A percentile compares a stretch with the other conserved stretches of the same genome.
Conservation (phyloP, 1,140 invertebrate genomes). For the Sipha flava region DNA sequence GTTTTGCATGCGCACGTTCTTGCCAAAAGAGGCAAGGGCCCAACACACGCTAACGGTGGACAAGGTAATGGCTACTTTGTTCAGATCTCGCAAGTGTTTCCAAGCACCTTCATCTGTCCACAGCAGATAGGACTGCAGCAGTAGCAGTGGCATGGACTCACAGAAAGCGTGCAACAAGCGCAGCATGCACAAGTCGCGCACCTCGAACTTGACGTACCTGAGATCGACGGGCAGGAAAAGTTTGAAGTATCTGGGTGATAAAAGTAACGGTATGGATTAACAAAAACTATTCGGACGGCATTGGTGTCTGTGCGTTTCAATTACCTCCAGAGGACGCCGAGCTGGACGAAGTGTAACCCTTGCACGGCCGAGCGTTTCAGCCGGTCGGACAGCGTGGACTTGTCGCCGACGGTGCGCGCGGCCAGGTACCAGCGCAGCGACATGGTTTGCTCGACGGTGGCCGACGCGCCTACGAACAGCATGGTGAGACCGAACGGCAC, state of each 20-base stretch:
- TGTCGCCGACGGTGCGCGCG: background rate
- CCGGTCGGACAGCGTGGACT: background rate
- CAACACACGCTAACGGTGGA: constrained; percentile 80
- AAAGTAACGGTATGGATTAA: background rate
- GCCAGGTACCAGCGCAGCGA: constrained; percentile 46
- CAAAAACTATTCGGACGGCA: background rate
- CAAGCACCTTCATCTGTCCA: constrained; percentile 39
- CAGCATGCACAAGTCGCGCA: constrained; percentile 64
- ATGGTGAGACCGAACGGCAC: constrained; percentile 56
- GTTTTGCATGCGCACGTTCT: constrained; percentile 71
- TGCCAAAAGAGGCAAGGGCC: constrained; percentile 82
- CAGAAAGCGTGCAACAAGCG: constrained; percentile 77
- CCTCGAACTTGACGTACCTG: constrained; percentile 70
- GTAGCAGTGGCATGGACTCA: constrained; percentile 75
- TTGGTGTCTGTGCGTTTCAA: too few species aligned
- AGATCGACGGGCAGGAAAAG: constrained; percentile 79
- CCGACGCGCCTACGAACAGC: constrained; percentile 57
- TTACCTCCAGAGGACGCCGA: constrained; percentile 68
- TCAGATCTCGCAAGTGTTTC: constrained; percentile 61
- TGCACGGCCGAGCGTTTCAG: constrained; percentile 45
- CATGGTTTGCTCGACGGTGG: constrained; percentile 57
- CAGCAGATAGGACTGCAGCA: constrained; percentile 72
- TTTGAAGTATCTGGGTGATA: constrained; percentile 60
- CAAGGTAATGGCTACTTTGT: constrained; percentile 69
- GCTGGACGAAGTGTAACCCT: constrained; percentile 63